Evolutionary conservation across 2,888 invertebrate species (phyloP).

Genomic region (Sinopyrophorus schimmeli): DNA sequence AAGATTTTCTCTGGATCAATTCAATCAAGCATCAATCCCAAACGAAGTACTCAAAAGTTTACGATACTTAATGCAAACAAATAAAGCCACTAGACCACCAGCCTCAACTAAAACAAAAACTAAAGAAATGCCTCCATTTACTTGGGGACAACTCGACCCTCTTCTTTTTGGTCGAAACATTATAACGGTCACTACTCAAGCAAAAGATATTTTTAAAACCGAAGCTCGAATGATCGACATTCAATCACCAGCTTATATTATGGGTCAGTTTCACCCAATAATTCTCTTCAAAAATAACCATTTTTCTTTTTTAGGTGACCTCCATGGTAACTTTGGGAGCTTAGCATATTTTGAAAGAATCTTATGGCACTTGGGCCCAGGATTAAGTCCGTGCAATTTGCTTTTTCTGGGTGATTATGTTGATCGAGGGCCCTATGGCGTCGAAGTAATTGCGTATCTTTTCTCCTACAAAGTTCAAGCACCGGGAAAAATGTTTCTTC

Average conservation of each 20-base stretch:
- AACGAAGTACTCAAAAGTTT: conserved; percentile 63
- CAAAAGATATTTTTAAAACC: conserved; percentile 55
- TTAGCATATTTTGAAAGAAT: conserved; percentile 69
- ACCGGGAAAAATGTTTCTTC: conserved; percentile 64
- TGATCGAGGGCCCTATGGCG: conserved; percentile 69
- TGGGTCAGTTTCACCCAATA: conserved; percentile 53
- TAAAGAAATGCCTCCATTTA: conserved; percentile 37
- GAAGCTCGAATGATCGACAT: conserved; percentile 61
- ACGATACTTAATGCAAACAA: conserved; percentile 55
- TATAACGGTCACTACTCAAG: conserved; percentile 57
- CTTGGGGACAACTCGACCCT: conserved; percentile 49
- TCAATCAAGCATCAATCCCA: conserved; percentile 59
- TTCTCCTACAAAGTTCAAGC: conserved; percentile 71
- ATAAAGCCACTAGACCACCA: conserved; percentile 33
- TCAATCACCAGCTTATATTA: conserved; percentile 60
- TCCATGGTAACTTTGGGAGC: conserved; percentile 75
- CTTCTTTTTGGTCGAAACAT: conserved; percentile 57
- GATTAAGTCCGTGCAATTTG: conserved; percentile 65
- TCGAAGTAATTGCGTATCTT: conserved; percentile 72
- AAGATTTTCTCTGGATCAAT: conserved; percentile 56
- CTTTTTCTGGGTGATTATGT: conserved; percentile 79
- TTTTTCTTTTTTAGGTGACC: conserved; percentile 63
- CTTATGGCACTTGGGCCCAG: conserved; percentile 70
- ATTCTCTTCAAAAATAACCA: background rate
- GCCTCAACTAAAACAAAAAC: conserved; percentile 26